Conservation (phyloP, 2,888 invertebrate species). For the Cyrtodaria siliqua region DNA sequence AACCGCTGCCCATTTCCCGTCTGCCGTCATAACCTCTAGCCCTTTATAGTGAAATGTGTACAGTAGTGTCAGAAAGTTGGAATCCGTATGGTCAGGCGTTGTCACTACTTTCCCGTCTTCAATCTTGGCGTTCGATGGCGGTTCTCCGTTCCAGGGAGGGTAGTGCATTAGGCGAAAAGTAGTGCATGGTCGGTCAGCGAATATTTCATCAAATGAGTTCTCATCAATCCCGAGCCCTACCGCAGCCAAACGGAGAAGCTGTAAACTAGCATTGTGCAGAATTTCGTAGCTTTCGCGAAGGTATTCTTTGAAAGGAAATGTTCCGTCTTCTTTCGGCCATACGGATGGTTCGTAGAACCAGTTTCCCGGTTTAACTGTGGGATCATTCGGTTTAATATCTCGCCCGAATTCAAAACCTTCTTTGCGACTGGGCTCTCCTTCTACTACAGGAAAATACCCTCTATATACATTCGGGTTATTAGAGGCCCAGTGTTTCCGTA, state of each 20-base stretch:
- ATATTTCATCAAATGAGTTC: conserved; percentile 67
- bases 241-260: conserved; percentile 69
- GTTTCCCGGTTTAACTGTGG: conserved; percentile 57
- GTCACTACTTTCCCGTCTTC: conserved; percentile 70
- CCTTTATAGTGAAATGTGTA: conserved; percentile 70
- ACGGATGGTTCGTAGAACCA: conserved; percentile 74
- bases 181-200: conserved; percentile 67
- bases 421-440: conserved; percentile 69
- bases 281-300: conserved; percentile 55
- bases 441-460: conserved; percentile 73
- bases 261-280: conserved; percentile 61
- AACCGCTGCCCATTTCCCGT: conserved; percentile 68
- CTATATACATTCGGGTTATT: conserved; percentile 69
- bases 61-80: conserved; percentile 71
- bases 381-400: conserved; percentile 61
- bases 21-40: conserved; percentile 67
- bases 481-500: conserved; percentile 66
- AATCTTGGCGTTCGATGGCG: conserved; percentile 60
- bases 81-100: conserved; percentile 73
- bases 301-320: conserved; percentile 64
- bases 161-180: conserved; percentile 76
- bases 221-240: conserved; percentile 72
- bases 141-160: conserved; percentile 66
- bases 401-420: conserved; percentile 74
- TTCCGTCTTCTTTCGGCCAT: conserved; percentile 69